Conservation (phyloP, 2,888 invertebrate species). For the Drosophila quinaria region DNA sequence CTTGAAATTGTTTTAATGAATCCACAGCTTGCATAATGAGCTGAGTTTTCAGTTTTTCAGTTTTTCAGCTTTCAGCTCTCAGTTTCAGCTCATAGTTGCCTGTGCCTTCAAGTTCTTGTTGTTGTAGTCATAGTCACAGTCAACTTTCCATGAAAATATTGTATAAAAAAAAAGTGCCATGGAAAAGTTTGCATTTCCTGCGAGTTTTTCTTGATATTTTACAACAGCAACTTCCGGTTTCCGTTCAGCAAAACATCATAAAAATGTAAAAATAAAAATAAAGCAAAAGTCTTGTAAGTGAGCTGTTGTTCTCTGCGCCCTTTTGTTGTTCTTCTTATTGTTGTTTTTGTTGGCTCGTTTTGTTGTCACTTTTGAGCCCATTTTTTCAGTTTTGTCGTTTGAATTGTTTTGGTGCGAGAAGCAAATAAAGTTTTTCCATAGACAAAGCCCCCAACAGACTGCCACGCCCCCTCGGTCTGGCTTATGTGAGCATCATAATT, state of each 20-base stretch:
- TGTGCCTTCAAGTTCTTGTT: conserved; percentile 25
- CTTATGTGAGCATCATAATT: conserved; percentile 48
- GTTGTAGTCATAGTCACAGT: conserved; percentile 23
- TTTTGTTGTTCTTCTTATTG: conserved; percentile 4
- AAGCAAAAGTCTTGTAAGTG: conserved; percentile 49
- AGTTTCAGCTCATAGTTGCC: conserved; percentile 3
- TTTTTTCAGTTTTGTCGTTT: conserved; percentile 41
- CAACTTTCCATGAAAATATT: conserved; percentile 44
- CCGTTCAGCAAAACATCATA: conserved; percentile 66
- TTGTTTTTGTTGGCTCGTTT: conserved; percentile 41
- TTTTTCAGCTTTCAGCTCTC: not conserved
- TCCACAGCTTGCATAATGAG: conserved; percentile 34
- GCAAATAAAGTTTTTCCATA: conserved; percentile 60
- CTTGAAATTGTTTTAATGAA: conserved; percentile 59
- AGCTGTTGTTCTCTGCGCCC: conserved; percentile 21
- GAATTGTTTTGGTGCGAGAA: conserved; percentile 52
- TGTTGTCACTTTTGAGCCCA: conserved; percentile 58
- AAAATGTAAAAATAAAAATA: conserved; percentile 74
- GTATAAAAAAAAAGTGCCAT: conserved; percentile 33
- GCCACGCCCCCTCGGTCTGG: conserved; percentile 13
- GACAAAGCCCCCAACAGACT: conserved; percentile 22
- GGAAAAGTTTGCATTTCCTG: conserved; percentile 80
- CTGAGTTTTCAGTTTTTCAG: conserved; percentile 8
- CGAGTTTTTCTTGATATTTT: conserved; percentile 72
- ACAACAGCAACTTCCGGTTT: conserved; percentile 77